Base-by-base conservation (phyloP, 2,113 vertebrate species). In the Stictonetta naevosa region DNA sequence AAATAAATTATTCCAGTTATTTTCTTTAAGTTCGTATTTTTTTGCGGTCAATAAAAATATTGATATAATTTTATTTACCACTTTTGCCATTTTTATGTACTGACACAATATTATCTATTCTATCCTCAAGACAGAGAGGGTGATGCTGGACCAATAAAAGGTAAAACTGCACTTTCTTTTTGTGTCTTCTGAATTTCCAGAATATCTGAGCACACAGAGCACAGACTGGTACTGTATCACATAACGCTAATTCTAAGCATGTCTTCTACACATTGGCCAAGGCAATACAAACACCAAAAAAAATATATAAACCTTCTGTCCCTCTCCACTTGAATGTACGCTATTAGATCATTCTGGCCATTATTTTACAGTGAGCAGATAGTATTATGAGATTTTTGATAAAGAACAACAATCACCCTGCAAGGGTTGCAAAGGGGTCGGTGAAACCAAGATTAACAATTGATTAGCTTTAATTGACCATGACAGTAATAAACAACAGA, bases 401-500 rank as follows among this genome's bases (percentile, higher is more conserved):
- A 97, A 98, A 98, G 96, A 98, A 97, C 94, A 97, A 97, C 93
- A 95, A 97, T 98, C 95, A 80, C 92, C 82, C 86, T 86, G 90
- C 79, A 96, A 97, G 90, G 97, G 98, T 97, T 97, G 91, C 94
- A 81, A 69, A 97, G 96, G 96, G 98, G 97, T 98, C 96, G 84
- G 89, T 28, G 58, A 90, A 97, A 97, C 95, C 96, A 83, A 97
- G 97, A 98, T 98, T 98, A 98, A 97, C 98, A 98, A 98, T 97
- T 98, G 98, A 98, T 98, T 98, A 97, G 96, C 96, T 97, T 97
- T 98, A 98, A 99, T 98, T 98, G 97, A 96, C 96, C 96, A 3
- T 97, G 96, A 85, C 88, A 93, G 97, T 97, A 97, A 97, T 97
- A 97, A 98, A 98, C 97, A 96, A 93, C 95, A 68, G 91, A 97